Base-by-base conservation (phyloP, 1,140 invertebrate genomes). In the Teleopsis dalmanni region DNA sequence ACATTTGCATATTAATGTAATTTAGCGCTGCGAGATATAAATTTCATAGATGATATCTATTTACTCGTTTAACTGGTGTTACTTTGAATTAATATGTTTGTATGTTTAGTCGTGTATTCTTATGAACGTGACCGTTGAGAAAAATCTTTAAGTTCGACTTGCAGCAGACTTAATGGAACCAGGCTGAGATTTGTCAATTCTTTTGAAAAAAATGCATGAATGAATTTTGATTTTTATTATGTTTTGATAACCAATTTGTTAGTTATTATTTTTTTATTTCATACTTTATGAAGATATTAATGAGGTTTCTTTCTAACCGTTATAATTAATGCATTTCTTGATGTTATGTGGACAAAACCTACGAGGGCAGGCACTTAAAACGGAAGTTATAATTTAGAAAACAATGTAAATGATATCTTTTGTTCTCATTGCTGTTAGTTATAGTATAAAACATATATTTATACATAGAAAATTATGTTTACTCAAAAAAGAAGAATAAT, bases 1-100 rank as follows among this genome's bases (percentile, higher is more conserved):
- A 44, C 34, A 44, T 37, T 37, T 50, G 42, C 48, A 50, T 43
- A 23, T 43, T 31, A 50, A 50, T 50, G 42, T 50, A 37, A 50
- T 50, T 50, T 50, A 50, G 48, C n/a, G n/a, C 48, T 43, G 42
- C 44, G 45, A 47, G 48, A 38, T 57, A 56, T 59, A 62, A 57
- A 58, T 60, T 55, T 65, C 54, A 50, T 49, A 51, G 56, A 55
- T 60, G 63, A 63, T 61, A 65, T 63, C 63, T 65, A 66, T 66
- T 65, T 65, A 60, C 54, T 57, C 60, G 19, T 29, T 43, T 27
- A 43, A 43, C 41, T 43, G 26, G 41, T 43, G 41, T 43, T 43
- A 43, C 26, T n/a, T n/a, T 25, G 41, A 18, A 43, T 43, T 43
- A 43, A 43, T 43, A 26, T 10, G 11, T 9, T n/a, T 26, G n/a